These are phyloP conservation scores for Corythornis vintsioides DNA, from an alignment of 2,113 vertebrate genomes.

Conservation along the genomic window DNA sequence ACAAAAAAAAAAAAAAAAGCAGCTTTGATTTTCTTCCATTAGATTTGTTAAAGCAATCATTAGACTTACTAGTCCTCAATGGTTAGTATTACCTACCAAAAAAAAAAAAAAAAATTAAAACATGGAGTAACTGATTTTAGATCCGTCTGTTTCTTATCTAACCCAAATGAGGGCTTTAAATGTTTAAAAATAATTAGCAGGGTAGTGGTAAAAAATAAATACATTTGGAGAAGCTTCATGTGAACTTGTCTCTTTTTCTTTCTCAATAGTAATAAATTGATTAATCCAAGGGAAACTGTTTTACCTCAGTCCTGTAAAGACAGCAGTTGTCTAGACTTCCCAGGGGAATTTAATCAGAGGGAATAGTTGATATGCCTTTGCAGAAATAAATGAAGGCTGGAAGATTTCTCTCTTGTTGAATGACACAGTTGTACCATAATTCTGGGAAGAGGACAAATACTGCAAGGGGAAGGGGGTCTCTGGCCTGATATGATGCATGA, in stretches of 20 bases:
- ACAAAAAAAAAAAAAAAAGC: background rate
- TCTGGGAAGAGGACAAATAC: fast-evolving
- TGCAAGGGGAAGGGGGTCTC: background rate
- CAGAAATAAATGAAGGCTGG: background rate
- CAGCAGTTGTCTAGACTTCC: background rate
- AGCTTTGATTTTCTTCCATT: background rate
- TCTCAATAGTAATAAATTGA: background rate
- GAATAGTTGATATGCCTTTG: background rate
- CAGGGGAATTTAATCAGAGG: background rate
- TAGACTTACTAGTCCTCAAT: background rate
- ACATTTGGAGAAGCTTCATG: background rate
- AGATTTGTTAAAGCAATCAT: background rate
- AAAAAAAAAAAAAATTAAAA: background rate
- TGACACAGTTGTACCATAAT: background rate
- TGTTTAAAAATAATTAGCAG: background rate
- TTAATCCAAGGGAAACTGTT: background rate
- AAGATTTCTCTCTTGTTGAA: background rate
- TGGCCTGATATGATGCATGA: no score
- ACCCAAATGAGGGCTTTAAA: background rate
- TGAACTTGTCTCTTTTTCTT: background rate
- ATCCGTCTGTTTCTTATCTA: background rate
- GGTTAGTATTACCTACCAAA: background rate
- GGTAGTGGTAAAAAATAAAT: background rate
- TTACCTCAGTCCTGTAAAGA: background rate
- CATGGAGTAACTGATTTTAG: background rate